Base-by-base conservation (phyloP, 1,140 invertebrate species). In the Amphibalanus amphitrite region DNA sequence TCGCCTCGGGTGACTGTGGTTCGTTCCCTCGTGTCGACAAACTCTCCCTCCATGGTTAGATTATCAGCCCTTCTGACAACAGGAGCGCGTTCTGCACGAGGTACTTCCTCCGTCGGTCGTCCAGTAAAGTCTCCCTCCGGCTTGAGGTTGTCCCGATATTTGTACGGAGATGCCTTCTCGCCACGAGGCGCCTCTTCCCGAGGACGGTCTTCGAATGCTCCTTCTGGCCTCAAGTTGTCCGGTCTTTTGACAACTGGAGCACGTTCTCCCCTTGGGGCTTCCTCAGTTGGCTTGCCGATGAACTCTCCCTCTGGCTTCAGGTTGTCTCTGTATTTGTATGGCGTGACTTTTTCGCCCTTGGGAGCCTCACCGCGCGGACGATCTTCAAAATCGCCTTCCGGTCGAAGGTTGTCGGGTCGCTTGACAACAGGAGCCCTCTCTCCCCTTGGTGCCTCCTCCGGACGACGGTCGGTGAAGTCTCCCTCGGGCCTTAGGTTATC, bases 401-500 rank as follows among this genome's bases (percentile, higher is more conserved):
- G 82, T 67, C 79, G 80, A 3, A 88, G 75, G 76, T 87, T 87
- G 77, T 86, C 84, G 74, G 84, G 79, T 0, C 82, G 82, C 73
- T 80, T 82, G 67, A 75, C 77, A 67, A 80, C 78, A 40, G 82
- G 76, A 75, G 29, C 85, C 84, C 78, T 87, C 15, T 73, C 73
- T 26, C 71, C 69, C 33, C 67, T 68, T 28, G 71, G 81, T 20
- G 69, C 72, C 26, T 73, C 72, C 38, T 69, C 69, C 0, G 28
- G 69, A 47, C 23, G 47, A 20, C 20, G 10, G 17, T 20, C 47
- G 1, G 47, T 72, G 76, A 87, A 88, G 70, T 59, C 47, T 3
- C 47, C 47, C 47, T 90, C 89, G 29, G 87, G 79, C 80, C 90
- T 90, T 1, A 86, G 73, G 76, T 86, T 85, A 20, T 59, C 47